A percentile compares a stretch with the other conserved stretches of the same genome.
Conservation (phyloP, 1,140 invertebrate genomes). For the Cyclargus thomasi region DNA sequence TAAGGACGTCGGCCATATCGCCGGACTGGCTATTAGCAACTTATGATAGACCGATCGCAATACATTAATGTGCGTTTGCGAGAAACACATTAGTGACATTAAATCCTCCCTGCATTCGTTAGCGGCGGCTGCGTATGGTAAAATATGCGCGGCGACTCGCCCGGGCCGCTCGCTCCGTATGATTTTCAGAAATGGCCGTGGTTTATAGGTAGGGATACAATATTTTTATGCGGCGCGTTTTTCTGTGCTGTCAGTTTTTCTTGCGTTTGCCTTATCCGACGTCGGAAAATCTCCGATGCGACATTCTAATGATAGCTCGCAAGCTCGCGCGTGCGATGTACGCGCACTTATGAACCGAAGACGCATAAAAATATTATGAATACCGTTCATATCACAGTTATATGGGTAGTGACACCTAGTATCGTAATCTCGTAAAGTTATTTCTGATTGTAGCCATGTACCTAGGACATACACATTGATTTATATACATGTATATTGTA, state of each 20-base stretch:
- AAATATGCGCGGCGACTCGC: constrained; percentile 66
- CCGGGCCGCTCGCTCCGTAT: constrained; percentile 65
- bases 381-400: background rate
- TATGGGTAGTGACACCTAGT: background rate
- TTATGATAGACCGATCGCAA: constrained; percentile 50
- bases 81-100: constrained; percentile 68
- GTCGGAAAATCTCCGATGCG: constrained; percentile 71
- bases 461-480: too few relatives aligned
- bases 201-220: constrained; percentile 69
- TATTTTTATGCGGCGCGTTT: constrained; percentile 72
- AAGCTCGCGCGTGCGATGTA: constrained; percentile 66
- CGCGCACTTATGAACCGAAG: constrained; percentile 31
- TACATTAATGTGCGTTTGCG: constrained; percentile 64
- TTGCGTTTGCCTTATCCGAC: constrained; percentile 63
- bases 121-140: constrained; percentile 60
- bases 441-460: too few relatives aligned
- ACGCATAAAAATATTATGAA: constrained; percentile 25
- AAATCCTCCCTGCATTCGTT: constrained; percentile 71
- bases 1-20: constrained; percentile 19
- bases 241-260: constrained; percentile 62
- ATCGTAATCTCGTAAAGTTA: too few relatives aligned
- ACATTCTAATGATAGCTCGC: constrained; percentile 67
- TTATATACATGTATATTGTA: too few relatives aligned
- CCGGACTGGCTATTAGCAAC: constrained; percentile 14
- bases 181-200: constrained; percentile 72